Evolutionary conservation across 1,140 invertebrate genomes (phyloP).

Genomic region (Halesus radiatus): DNA sequence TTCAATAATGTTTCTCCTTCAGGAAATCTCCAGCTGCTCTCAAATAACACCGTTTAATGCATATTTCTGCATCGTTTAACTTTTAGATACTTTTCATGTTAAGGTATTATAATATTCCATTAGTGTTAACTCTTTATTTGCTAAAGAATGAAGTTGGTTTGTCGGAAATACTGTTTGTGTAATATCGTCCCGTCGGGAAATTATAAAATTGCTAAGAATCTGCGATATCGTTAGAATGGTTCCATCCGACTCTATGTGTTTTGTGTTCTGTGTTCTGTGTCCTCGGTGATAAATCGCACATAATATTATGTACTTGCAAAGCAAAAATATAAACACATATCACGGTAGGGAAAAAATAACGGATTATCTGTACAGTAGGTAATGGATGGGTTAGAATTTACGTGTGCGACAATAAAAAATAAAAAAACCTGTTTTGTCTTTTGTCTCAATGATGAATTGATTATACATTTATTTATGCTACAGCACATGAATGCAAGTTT

Average conservation of each 20-base stretch:
- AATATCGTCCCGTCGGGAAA: background rate
- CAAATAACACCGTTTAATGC: background rate
- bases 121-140: constrained; percentile 13
- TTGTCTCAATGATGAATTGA: background rate
- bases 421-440: background rate
- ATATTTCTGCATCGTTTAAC: background rate
- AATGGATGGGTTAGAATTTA: background rate
- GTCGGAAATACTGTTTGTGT: background rate
- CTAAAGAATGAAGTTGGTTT: background rate
- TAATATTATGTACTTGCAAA: constrained; percentile 17
- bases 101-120: background rate
- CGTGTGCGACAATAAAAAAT: constrained; percentile 30
- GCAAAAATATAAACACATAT: constrained; percentile 28
- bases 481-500: too few relatives aligned
- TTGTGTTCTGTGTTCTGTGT: constrained; percentile 10
- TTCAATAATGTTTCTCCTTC: background rate
- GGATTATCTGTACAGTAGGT: background rate
- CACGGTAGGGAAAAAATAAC: constrained; percentile 3
- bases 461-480: background rate
- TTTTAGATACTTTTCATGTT: background rate
- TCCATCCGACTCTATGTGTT: background rate
- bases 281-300: constrained; percentile 8
- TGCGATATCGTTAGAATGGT: background rate
- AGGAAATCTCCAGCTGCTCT: background rate
- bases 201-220: background rate